Evolutionary conservation across 2,888 invertebrate genomes (phyloP), one percentile per base, ranked within the genome.

Genomic region (Amphipoea oculea): DNA sequence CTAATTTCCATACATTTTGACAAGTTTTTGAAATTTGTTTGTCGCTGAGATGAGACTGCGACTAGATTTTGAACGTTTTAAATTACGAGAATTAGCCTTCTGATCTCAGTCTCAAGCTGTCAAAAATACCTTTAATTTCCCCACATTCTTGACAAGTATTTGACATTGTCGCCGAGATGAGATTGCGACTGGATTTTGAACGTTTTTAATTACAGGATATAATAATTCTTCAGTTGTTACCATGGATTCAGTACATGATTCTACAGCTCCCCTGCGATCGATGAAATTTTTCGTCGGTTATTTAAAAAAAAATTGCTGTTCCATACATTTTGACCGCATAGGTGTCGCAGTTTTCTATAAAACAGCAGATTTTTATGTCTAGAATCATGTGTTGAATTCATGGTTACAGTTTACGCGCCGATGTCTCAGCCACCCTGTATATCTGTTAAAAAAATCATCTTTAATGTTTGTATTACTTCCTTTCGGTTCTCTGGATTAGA

Each of bases 401-500:
- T 57, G 23, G 3, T 23, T 57, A 23, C 1, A 23, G 23, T n/a
- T 57, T n/a, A 0, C 57, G 23, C 23, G 23, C 2, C 11, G 23
- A n/a, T 57, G n/a, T n/a, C 57, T 9, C 57, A 11, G n/a, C 9
- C n/a, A 60, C 11, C n/a, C 11, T 12, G 57, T 11, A 7, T 51
- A 6, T 1, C 40, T 62, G 23, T 67, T 11, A 23, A 11, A 54
- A 70, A 12, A 42, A 36, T 17, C 11, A 36, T 73, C 14, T 45
- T 20, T 68, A 12, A 17, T n/a, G 17, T 62, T 63, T 42, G 5
- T 20, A 29, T 23, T 4, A 83, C 57, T 62, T 62, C 17, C 42
- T 54, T 60, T 72, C 4, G 0, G n/a, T 60, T 63, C 45, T 60
- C 9, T 79, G 23, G 20, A 62, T 85, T 51, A 48, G 9, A 63